Evolutionary conservation across 2,888 invertebrate species (phyloP), one percentile per base, ranked within the genome.

Genomic region (Leptopilina drosophilae): DNA sequence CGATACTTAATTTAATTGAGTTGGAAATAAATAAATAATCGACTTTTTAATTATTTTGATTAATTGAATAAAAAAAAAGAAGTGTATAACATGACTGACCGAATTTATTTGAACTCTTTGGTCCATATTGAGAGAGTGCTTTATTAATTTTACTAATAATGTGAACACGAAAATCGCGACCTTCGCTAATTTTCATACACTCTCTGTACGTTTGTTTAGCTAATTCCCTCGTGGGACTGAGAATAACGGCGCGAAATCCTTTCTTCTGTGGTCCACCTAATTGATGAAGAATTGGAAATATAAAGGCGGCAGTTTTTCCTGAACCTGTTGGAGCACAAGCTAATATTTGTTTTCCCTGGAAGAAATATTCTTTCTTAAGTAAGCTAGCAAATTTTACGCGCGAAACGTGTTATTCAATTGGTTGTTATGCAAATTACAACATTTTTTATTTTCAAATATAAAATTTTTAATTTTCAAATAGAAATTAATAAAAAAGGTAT

Each of bases 241-340:
- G 93, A 67, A 99, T 94, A 2, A 99, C 92, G 9, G 98, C 98
- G 82, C 98, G 93, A 77, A 97, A 96, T 0, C 98, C 98, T 33
- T 94, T 93, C 76, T 95, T 95, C 84, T 93, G 93, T 0, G 96
- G 96, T 64, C 93, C 93, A 15, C 94, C 94, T 64, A 99, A 93
- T 0, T 94, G 93, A 87, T 97, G 95, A 53, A 99, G 94, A 11
- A 99, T 93, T 0, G 99, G 99, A 5, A 98, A 91, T 0, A 99
- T 93, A 92, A 99, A 99, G 0, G 99, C 98, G 1, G 97, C 96
- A 0, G 99, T 99, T 93, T 99, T 99, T 9, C 99, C 99, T 0
- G 98, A 98, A 1, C 99, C 99, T 0, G 99, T 99, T 0, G 99
- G 99, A 0, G 99, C 99, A 91, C 98, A 98, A 0, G 98, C 98